Conservation (phyloP, 2,113 vertebrate genomes). For the Mellivora capensis region DNA sequence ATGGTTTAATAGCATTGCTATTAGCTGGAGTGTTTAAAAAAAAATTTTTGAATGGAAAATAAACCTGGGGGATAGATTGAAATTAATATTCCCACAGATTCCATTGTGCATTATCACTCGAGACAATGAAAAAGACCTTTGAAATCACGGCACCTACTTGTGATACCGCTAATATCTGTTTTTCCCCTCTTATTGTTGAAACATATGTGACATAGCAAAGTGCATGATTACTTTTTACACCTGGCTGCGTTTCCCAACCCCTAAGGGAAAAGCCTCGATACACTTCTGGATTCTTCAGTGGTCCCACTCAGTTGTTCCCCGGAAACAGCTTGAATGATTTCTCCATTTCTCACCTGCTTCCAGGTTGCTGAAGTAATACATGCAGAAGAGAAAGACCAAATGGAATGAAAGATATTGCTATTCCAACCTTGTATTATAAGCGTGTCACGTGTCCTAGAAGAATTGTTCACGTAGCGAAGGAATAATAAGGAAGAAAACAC, state of each 20-base stretch:
- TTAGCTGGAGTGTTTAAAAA: background rate
- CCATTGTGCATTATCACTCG: background rate
- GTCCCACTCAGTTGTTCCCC: constrained; percentile 35
- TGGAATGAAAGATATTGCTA: constrained; percentile 55
- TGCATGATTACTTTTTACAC: background rate
- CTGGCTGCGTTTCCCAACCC: constrained; percentile 54
- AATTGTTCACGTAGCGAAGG: background rate
- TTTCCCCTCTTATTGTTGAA: background rate
- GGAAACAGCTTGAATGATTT: constrained; percentile 73
- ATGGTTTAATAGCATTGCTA: background rate
- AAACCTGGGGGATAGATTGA: background rate
- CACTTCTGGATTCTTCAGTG: constrained; percentile 65
- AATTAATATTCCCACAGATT: background rate
- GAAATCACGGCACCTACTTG: background rate
- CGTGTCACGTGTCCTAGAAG: constrained; percentile 63
- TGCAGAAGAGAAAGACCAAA: constrained; percentile 46
- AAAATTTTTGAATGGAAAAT: background rate
- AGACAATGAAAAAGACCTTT: background rate
- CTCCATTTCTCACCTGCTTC: constrained; percentile 59
- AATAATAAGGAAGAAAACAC: constrained; percentile 49
- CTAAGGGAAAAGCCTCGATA: constrained; percentile 62
- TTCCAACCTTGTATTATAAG: constrained; percentile 71
- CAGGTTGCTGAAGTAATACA: constrained; percentile 70
- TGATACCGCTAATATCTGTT: background rate
- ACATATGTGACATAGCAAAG: background rate